Evolutionary conservation across 2,113 vertebrate genomes (phyloP).

Genomic region (Hippocampus abdominalis): DNA sequence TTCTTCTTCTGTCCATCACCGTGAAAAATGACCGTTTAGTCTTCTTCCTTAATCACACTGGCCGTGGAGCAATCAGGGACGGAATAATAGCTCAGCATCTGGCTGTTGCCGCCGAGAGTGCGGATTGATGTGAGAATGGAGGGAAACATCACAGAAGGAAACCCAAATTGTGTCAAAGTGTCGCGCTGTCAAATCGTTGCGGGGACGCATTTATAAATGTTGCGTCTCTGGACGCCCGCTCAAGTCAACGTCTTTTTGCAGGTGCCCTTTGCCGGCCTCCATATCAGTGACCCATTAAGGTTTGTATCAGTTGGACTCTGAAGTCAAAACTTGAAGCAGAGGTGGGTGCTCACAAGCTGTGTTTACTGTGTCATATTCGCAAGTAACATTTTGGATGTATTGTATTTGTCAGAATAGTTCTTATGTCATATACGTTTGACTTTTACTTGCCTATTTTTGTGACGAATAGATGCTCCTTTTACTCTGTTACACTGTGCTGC

Average conservation of each 20-base stretch:
- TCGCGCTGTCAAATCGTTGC: slow-evolving; percentile 38
- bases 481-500: too few relatives aligned
- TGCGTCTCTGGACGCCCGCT: slow-evolving; percentile 30
- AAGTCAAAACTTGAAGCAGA: slow-evolving; percentile 4
- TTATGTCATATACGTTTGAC: too few relatives aligned
- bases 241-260: slow-evolving; percentile 30
- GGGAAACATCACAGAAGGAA: slow-evolving; percentile 47
- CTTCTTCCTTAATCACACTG: slow-evolving; percentile 60
- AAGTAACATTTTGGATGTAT: too few relatives aligned
- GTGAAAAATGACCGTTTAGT: slow-evolving; percentile 70
- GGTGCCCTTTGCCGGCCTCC: neutral
- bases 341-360: too few relatives aligned
- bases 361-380: too few relatives aligned
- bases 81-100: slow-evolving; percentile 56
- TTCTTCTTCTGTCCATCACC: slow-evolving; percentile 62
- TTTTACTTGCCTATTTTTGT: too few relatives aligned
- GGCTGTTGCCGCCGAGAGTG: slow-evolving; percentile 27
- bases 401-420: too few relatives aligned
- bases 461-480: too few relatives aligned
- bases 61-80: slow-evolving; percentile 60
- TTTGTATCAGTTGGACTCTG: slow-evolving; percentile 18
- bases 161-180: slow-evolving; percentile 48
- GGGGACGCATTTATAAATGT: slow-evolving; percentile 52
- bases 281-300: slow-evolving; percentile 27
- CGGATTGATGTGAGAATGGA: slow-evolving; percentile 45